Base-by-base conservation (phyloP, 2,113 vertebrate species). In the Neolamprologus kungweensis region DNA sequence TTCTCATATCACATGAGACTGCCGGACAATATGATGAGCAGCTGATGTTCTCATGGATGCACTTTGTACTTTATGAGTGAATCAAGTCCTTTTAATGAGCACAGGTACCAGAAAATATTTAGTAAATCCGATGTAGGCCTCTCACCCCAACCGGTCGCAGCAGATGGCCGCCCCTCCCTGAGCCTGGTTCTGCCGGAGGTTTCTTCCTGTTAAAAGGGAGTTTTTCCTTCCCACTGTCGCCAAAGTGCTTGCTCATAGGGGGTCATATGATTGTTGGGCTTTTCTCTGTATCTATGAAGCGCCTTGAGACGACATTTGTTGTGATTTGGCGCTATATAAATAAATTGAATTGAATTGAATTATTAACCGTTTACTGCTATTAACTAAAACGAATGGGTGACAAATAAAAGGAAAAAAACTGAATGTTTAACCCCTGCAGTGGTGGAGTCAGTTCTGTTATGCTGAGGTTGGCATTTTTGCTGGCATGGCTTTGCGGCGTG, bases 401-500 rank as follows among this genome's bases (percentile, higher is more conserved):
- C 65, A 73, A 45, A 73, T 10, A 16, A 73, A 73, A 73, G 65
- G n/a, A 2, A 26, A n/a, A 35, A 45, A 73, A 23, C n/a, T 10
- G 21, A 26, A 73, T 1, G 37, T 23, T 71, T 45, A 23, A 42
- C 13, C 13, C 13, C 37, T 42, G 1, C 8, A 42, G 21, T 3
- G 21, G 37, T 40, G 35, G 37, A 45, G 65, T 73, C 40, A 26
- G 42, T 11, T 75, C 68, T 47, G 68, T 47, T 28, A 47, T 47
- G 68, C 40, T 73, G 37, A 42, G 5, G 16, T 47, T 31, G 45
- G 45, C 42, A 50, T 78, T 78, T 78, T 78, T 50, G 16, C 23
- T 50, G 71, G 0, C 26, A 78, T 78, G 21, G 8, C n/a, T 73
- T 73, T 26, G 68, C 7, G 21, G 12, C 8, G 2, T 9, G 5